A percentile compares a stretch with the other conserved stretches of the same genome.
Evolutionary conservation across 2,888 invertebrate genomes (phyloP).

Genomic region (Hirtodrosophila alboralis): DNA sequence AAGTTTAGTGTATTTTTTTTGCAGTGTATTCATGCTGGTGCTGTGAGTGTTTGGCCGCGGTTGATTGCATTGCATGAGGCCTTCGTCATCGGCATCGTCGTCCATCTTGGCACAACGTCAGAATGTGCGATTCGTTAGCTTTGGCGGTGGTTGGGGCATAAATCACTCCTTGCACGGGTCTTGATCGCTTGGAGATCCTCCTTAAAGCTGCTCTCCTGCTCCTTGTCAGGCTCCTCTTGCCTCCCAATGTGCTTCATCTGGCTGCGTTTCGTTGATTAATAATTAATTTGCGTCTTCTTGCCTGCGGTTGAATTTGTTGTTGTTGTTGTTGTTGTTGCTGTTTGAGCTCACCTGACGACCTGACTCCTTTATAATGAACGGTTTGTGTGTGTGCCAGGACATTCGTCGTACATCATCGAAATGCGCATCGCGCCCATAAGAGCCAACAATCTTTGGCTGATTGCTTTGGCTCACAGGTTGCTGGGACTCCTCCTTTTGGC

Average conservation of each 20-base stretch:
- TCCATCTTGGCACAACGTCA: conserved; percentile 78
- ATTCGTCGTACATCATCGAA: conserved; percentile 78
- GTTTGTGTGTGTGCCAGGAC: conserved; percentile 71
- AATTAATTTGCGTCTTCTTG: conserved; percentile 83
- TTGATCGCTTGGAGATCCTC: conserved; percentile 48
- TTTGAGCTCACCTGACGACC: conserved; percentile 69
- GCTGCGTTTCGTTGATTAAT: conserved; percentile 82
- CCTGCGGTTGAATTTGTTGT: conserved; percentile 50
- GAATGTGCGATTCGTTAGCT: conserved; percentile 74
- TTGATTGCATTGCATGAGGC: conserved; percentile 68
- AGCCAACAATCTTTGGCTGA: conserved; percentile 46
- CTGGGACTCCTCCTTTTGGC: conserved; percentile 40
- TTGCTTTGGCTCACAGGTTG: conserved; percentile 70
- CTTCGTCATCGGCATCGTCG: conserved; percentile 60
- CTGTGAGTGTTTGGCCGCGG: conserved; percentile 44
- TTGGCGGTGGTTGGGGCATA: conserved; percentile 70
- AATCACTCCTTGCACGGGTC: conserved; percentile 66
- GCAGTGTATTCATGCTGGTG: conserved; percentile 30
- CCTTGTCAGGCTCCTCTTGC: conserved; percentile 6
- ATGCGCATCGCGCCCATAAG: conserved; percentile 43
- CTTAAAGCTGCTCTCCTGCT: conserved; percentile 16
- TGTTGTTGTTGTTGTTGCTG: conserved; percentile 25
- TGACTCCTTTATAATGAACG: conserved; percentile 81
- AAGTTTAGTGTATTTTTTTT: no score
- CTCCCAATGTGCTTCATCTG: conserved; percentile 19